Base-by-base conservation (phyloP, 2,888 invertebrate species). In the Drosophila anomalipes region DNA sequence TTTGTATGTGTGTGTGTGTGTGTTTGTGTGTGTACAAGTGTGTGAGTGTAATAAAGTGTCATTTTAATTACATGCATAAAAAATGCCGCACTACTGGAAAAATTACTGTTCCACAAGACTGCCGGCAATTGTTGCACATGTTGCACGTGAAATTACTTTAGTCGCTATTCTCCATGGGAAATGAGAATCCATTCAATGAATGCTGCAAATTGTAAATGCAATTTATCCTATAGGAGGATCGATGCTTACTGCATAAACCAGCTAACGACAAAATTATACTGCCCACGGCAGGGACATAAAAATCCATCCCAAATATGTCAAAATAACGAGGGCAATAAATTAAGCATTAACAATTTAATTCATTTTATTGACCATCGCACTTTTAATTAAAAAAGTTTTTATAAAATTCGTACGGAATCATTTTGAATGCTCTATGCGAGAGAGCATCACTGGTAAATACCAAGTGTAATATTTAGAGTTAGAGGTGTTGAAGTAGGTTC, bases 31-130 rank as follows among this genome's bases (percentile, higher is more conserved):
- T 49, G 30, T 75, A 32, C 57, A 61, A 52, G 54, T 70, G 54
- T 41, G 30, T 35, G 47, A 54, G 60, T 35, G 54, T 66, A 73
- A 73, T 80, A 74, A 75, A 91, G 81, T 80, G 77, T 58, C 76
- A 57, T 74, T 84, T 91, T 87, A 91, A 91, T 91, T 87, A 84
- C 80, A 68, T 62, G 74, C 76, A 79, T 78, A 86, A 89, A 89
- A 89, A 89, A 73, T 69, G 74, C 54, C 58, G 70, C 75, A 75
- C 70, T 57, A 64, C 74, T 79, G 65, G 57, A 70, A 73, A 63
- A 70, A 65, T 39, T 26, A 37, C 53, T 39, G 26, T 39, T 56
- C 35, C 44, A 60, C 51, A 53, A 66, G 71, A 56, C 49, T 47
- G 44, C 39, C 54, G 54, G 61, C 59, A 63, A 65, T 81, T 81